A percentile compares a stretch with the other conserved stretches of the same genome.
Evolutionary conservation across 2,113 vertebrate genomes (phyloP).

Genomic region (Thinocorus orbignyianus): DNA sequence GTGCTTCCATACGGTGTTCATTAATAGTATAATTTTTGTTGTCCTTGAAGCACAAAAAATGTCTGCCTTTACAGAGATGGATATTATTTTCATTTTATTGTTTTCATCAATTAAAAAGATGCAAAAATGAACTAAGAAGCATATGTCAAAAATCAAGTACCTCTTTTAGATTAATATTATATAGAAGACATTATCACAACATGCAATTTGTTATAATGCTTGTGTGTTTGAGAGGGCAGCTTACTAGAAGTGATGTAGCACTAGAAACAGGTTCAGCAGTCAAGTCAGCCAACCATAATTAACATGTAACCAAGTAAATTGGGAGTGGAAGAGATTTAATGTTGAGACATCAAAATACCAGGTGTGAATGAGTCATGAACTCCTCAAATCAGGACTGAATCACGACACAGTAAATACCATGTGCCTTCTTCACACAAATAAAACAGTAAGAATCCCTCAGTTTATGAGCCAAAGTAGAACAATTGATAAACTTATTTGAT

Average conservation of each 20-base stretch:
- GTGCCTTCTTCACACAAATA: neutral
- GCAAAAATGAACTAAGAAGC: neutral
- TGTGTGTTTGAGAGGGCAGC: neutral
- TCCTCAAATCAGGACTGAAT: neutral
- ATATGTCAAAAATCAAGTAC: neutral
- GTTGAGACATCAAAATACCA: neutral
- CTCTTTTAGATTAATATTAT: neutral
- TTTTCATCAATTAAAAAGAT: neutral
- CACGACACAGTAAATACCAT: neutral
- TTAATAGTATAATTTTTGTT: neutral
- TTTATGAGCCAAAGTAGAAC: neutral
- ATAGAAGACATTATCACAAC: neutral
- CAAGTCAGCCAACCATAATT: neutral
- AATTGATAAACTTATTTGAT: neutral
- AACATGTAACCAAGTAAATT: neutral
- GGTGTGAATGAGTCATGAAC: constrained; percentile 18
- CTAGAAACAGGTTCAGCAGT: neutral
- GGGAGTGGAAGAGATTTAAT: neutral
- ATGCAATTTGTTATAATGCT: neutral
- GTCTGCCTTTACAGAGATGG: neutral
- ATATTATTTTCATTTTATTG: neutral
- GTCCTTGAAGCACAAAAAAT: neutral
- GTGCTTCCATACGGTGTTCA: neutral
- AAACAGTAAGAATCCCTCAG: neutral
- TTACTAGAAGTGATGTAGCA: neutral